phyloP scores from a whole-genome alignment of 2,113 vertebrate species.

The Gymnogyps californianus region DNA sequence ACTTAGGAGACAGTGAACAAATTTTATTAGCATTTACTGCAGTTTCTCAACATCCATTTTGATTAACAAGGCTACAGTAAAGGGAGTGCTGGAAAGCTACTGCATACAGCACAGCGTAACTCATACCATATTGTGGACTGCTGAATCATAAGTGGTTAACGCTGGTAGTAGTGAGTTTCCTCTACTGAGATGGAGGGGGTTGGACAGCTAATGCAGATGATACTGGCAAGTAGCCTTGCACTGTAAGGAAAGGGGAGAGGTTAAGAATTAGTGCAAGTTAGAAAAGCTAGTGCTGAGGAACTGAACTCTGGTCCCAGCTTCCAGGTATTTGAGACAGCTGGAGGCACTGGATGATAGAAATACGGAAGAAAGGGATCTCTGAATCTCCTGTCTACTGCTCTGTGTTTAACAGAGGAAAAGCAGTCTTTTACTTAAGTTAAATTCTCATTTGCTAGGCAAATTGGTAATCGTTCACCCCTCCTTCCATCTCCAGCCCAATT shows the following conservation, averaged over 20 bases:
- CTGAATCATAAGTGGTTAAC: fast-evolving
- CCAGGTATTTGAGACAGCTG: neutral
- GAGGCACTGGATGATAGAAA: neutral
- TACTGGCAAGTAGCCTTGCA: neutral
- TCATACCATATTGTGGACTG: fast-evolving
- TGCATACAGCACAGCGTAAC: neutral
- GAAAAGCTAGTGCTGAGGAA: neutral
- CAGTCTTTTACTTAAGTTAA: neutral
- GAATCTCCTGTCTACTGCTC: neutral
- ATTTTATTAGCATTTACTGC: neutral
- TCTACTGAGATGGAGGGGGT: neutral
- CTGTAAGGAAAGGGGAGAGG: neutral
- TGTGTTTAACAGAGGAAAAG: neutral
- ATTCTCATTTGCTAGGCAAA: neutral
- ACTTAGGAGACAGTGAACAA: neutral
- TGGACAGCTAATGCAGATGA: neutral
- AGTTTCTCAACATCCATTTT: neutral
- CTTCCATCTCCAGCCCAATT: neutral
- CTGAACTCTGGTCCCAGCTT: neutral
- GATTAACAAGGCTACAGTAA: neutral
- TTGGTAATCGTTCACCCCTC: neutral
- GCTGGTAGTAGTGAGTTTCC: neutral
- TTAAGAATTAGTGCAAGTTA: neutral
- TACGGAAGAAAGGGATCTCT: neutral
- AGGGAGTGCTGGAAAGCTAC: neutral